A percentile compares a stretch with the other conserved stretches of the same genome.
Conservation (phyloP, 2,113 vertebrate genomes). For the Hassar affinis region DNA sequence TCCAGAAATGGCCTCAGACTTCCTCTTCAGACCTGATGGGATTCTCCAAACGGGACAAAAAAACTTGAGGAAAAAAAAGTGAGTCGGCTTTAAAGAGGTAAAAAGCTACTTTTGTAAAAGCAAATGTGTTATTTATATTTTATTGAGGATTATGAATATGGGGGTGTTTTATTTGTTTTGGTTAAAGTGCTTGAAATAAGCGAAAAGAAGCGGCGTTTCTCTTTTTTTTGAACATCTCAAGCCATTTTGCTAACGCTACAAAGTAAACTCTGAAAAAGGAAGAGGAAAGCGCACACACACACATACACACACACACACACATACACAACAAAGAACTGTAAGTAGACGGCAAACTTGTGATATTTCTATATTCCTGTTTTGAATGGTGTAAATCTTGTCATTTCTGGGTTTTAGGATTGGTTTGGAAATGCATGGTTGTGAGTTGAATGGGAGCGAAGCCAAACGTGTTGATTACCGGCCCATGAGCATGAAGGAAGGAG, state of each 20-base stretch:
- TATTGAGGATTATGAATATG: neutral
- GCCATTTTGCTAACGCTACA: conserved; percentile 21
- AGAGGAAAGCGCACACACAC: neutral
- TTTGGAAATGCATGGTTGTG: conserved; percentile 25
- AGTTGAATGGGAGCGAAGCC: conserved; percentile 45
- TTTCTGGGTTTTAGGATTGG: neutral
- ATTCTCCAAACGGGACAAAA: conserved; percentile 19
- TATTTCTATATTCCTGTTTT: neutral
- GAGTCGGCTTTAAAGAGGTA: neutral
- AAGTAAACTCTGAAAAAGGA: neutral
- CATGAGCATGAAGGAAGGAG: conserved; percentile 22
- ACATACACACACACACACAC: neutral
- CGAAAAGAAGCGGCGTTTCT: conserved; percentile 9
- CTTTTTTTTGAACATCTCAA: conserved; percentile 32
- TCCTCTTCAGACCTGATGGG: conserved; percentile 42
- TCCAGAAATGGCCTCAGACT: conserved; percentile 41
- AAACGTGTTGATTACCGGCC: conserved; percentile 49
- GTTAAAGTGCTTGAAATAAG: neutral
- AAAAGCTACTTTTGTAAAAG: neutral
- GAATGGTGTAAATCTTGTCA: neutral
- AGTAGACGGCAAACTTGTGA: neutral
- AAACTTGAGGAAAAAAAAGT: neutral
- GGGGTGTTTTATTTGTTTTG: neutral
- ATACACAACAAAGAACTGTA: neutral
- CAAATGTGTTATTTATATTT: neutral